Evolutionary conservation across 2,113 vertebrate species (phyloP).

Genomic region (Xenopus borealis): DNA sequence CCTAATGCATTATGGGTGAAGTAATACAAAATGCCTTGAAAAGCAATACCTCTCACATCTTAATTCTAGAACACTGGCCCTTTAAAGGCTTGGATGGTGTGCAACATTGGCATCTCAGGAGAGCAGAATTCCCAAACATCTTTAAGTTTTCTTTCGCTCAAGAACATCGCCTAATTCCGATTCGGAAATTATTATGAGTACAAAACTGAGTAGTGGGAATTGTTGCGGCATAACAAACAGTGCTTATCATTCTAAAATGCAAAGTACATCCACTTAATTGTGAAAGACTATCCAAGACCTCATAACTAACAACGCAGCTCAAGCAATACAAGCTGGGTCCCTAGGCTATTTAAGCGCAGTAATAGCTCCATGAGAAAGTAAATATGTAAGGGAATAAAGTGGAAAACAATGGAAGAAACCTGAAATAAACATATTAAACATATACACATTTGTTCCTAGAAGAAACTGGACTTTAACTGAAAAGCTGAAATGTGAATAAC

Average conservation of each 20-base stretch:
- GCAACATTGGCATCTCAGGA: not conserved
- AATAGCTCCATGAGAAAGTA: too few relatives aligned
- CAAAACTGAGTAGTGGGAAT: not conserved
- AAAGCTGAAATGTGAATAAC: too few relatives aligned
- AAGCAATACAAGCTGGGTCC: not conserved
- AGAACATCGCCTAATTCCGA: not conserved
- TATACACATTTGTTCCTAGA: too few relatives aligned
- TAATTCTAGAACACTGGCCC: not conserved
- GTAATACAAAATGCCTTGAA: too few relatives aligned
- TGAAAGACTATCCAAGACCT: not conserved
- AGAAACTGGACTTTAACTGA: too few relatives aligned
- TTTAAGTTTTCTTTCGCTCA: not conserved
- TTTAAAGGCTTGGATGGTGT: not conserved
- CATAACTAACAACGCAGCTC: not conserved
- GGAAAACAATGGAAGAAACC: too few relatives aligned
- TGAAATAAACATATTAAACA: too few relatives aligned
- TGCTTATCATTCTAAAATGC: not conserved
- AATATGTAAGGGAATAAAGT: too few relatives aligned
- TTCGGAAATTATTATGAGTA: not conserved
- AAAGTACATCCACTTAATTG: not conserved
- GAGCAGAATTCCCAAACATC: not conserved
- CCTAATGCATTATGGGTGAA: too few relatives aligned
- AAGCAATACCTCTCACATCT: too few relatives aligned
- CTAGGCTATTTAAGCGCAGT: not conserved
- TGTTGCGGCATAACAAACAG: not conserved